These are phyloP conservation scores for Drosophila anceps DNA, from an alignment of 2,888 invertebrate genomes.

Conservation along the genomic window DNA sequence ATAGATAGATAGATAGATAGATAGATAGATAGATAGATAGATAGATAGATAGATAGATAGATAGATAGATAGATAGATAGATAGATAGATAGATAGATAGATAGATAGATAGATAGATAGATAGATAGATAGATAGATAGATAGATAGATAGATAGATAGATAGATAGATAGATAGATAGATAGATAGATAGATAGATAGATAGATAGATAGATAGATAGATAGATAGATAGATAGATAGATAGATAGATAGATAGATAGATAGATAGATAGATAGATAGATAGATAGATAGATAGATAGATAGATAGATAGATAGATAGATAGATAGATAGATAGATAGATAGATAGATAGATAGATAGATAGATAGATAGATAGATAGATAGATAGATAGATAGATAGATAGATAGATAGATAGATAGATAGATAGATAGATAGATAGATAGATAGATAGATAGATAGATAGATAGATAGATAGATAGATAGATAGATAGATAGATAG, in stretches of 20 bases:
- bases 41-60: constrained; percentile 12
- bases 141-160: constrained; percentile 35
- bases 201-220: constrained; percentile 49
- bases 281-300: constrained; percentile 43
- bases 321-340: constrained; percentile 43
- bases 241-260: constrained; percentile 51
- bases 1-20: constrained; percentile 14
- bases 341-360: constrained; percentile 37
- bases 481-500: constrained; percentile 12
- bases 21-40: constrained; percentile 51
- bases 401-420: constrained; percentile 24
- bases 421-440: constrained; percentile 49
- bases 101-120: constrained; percentile 43
- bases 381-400: constrained; percentile 43
- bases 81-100: constrained; percentile 29
- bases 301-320: constrained; percentile 29
- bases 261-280: constrained; percentile 12
- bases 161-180: constrained; percentile 43
- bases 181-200: constrained; percentile 24
- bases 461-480: constrained; percentile 51
- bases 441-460: constrained; percentile 13
- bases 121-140: constrained; percentile 37
- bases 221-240: constrained; percentile 13
- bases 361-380: constrained; percentile 35
- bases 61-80: constrained; percentile 43